Evolutionary conservation across 2,113 vertebrate species (phyloP).

Genomic region (Bubo bubo): DNA sequence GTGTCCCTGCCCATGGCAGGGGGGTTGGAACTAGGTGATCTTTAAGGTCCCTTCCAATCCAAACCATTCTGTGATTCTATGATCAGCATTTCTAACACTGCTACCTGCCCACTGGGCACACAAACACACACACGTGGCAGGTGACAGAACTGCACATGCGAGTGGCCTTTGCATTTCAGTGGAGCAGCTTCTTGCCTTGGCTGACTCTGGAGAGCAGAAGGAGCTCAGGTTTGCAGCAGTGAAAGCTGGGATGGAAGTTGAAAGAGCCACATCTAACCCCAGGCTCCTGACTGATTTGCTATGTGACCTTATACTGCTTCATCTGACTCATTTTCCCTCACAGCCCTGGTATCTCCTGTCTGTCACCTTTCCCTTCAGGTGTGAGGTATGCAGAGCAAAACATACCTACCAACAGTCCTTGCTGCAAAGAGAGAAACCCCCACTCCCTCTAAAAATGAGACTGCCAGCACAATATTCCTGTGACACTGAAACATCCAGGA

Average conservation of each 20-base stretch:
- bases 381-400: background rate
- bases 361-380: background rate
- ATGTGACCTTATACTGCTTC: rapidly evolving
- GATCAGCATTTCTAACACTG: no score
- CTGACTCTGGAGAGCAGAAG: no score
- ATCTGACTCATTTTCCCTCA: background rate
- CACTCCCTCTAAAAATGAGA: background rate
- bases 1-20: no score
- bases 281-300: background rate
- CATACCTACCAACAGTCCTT: background rate
- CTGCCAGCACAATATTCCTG: background rate
- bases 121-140: no score
- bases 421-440: background rate
- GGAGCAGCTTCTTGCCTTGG: background rate
- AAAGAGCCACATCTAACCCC: rapidly evolving
- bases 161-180: background rate
- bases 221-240: background rate
- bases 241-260: background rate
- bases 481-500: background rate
- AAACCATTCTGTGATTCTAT: no score
- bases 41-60: no score
- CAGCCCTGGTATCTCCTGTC: background rate
- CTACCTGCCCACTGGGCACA: no score
- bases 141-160: no score
- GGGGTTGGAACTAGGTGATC: no score